Evolutionary conservation across 2,797 vertebrate genomes (phyloP).

Genomic region (Myiothlypis coronata): DNA sequence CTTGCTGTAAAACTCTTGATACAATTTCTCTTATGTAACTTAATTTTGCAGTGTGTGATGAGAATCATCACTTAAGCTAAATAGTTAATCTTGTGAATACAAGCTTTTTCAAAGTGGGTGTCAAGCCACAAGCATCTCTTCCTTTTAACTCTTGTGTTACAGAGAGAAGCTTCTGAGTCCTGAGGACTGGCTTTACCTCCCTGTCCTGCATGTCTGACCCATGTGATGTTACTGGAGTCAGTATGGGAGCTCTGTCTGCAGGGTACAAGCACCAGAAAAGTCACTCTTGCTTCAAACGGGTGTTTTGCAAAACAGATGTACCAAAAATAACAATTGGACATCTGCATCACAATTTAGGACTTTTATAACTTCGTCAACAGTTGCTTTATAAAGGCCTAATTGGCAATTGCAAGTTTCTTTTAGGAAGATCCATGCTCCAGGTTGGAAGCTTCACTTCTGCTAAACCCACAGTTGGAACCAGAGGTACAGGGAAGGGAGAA

Average conservation of each 20-base stretch:
- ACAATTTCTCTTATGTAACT: not conserved
- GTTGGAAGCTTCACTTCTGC: not conserved
- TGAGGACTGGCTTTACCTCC: not conserved
- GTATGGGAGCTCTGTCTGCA: not conserved
- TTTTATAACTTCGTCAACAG: not conserved
- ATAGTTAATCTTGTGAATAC: not conserved
- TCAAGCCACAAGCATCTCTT: not conserved
- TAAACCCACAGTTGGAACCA: not conserved
- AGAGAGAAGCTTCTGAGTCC: not conserved
- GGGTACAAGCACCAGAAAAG: not conserved
- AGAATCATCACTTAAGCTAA: not conserved
- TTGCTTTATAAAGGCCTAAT: not conserved
- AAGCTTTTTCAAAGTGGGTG: not conserved
- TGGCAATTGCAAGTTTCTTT: not conserved
- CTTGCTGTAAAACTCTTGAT: not conserved
- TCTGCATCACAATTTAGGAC: not conserved
- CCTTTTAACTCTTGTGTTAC: not conserved
- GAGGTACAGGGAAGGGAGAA: not conserved
- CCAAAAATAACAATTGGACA: not conserved
- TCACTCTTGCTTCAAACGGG: not conserved
- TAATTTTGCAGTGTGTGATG: not conserved
- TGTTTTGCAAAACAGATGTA: not conserved
- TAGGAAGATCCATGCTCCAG: not conserved
- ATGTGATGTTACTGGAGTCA: accelerated
- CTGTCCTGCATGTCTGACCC: not conserved